These are phyloP conservation scores for Sebastes matsubarae DNA, from an alignment of 2,797 vertebrate species.

Conservation along the genomic window DNA sequence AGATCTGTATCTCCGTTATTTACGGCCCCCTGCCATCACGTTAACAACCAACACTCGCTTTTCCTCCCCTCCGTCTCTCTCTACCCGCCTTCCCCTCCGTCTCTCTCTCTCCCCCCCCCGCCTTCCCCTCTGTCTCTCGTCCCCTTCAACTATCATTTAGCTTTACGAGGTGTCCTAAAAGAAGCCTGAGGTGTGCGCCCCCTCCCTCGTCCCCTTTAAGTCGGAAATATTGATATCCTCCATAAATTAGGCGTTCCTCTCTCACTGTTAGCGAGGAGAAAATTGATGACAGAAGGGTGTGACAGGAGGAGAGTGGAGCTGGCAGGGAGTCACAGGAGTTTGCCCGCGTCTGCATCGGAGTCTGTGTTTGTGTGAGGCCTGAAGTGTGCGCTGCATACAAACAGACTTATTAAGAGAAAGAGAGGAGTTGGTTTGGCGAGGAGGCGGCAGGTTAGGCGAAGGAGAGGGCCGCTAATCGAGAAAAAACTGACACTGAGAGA, in stretches of 20 bases:
- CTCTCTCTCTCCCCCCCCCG: neutral
- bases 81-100: too few relatives aligned
- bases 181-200: constrained; percentile 84
- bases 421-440: constrained; percentile 22
- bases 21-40: constrained; percentile 85
- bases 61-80: constrained; percentile 33
- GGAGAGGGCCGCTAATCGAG: constrained; percentile 37
- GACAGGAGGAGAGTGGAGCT: constrained; percentile 82
- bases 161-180: constrained; percentile 96
- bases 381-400: constrained; percentile 59
- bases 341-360: constrained; percentile 26
- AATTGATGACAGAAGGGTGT: constrained; percentile 90
- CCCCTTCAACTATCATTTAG: constrained; percentile 92
- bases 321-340: constrained; percentile 39
- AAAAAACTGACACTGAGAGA: neutral
- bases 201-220: constrained; percentile 86
- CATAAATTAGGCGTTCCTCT: constrained; percentile 86
- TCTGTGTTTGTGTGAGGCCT: constrained; percentile 45
- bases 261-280: constrained; percentile 87
- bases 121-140: constrained; percentile 44
- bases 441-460: constrained; percentile 47
- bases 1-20: constrained; percentile 83
- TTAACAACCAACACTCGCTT: constrained; percentile 89
- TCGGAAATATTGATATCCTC: constrained; percentile 88
- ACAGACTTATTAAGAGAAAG: constrained; percentile 48